Conservation (phyloP, 2,797 vertebrate genomes). For the Acanthis flammea region DNA sequence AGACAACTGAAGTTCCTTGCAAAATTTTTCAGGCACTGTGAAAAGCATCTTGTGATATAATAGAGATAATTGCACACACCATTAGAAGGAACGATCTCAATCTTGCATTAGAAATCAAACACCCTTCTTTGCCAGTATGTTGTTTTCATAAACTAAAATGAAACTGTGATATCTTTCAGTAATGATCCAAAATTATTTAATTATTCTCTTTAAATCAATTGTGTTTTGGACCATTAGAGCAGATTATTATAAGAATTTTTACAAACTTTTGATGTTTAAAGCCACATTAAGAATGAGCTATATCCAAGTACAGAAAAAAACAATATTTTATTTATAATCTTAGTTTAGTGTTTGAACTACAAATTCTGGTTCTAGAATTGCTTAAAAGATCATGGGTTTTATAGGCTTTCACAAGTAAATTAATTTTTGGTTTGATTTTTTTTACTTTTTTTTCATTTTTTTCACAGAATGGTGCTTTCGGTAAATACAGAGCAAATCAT, state of each 20-base stretch:
- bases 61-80: background rate
- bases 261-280: constrained; percentile 55
- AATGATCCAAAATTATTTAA: constrained; percentile 12
- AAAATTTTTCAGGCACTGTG: background rate
- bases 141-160: background rate
- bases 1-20: background rate
- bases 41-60: background rate
- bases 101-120: constrained; percentile 1
- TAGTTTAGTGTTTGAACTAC: constrained; percentile 96
- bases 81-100: background rate
- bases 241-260: constrained; percentile 9
- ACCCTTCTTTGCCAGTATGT: background rate
- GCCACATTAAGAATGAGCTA: constrained; percentile 74
- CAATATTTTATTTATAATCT: constrained; percentile 99
- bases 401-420: constrained; percentile 91
- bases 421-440: constrained; percentile 52
- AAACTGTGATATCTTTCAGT: constrained; percentile 24
- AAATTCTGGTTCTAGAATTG: constrained; percentile 95
- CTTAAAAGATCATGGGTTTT: constrained; percentile 89
- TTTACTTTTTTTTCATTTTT: constrained; percentile 72
- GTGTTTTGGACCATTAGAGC: background rate
- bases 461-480: constrained; percentile 72
- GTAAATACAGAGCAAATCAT: constrained; percentile 85
- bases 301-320: constrained; percentile 79
- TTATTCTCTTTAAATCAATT: constrained; percentile 5